Evolutionary conservation across 2,888 invertebrate species (phyloP).

Genomic region (Amphipoea oculea): DNA sequence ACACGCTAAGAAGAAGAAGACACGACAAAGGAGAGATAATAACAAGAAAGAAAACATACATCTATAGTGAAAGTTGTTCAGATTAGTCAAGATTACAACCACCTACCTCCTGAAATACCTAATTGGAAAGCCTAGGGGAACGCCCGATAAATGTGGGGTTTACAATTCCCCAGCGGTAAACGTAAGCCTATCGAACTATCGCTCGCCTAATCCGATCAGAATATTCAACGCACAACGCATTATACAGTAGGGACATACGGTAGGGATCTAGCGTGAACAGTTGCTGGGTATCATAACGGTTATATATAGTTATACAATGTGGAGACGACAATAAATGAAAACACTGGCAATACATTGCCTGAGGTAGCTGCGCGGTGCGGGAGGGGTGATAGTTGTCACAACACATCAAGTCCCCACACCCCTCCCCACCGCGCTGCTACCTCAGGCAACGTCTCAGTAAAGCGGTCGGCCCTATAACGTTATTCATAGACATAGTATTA

Average conservation of each 20-base stretch:
- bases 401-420: too few species aligned
- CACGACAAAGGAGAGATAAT: too few species aligned
- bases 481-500: too few species aligned
- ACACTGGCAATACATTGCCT: background rate
- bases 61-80: background rate
- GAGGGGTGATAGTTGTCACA: too few species aligned
- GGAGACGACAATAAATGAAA: background rate
- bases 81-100: background rate
- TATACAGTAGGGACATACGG: background rate
- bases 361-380: too few species aligned
- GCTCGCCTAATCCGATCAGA: constrained; percentile 12
- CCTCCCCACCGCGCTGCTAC: too few species aligned
- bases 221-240: background rate
- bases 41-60: background rate
- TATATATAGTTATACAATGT: background rate
- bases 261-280: background rate
- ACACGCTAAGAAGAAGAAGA: too few species aligned
- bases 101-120: background rate
- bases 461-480: too few species aligned
- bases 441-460: too few species aligned
- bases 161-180: background rate
- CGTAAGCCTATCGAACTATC: constrained; percentile 6
- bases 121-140: background rate
- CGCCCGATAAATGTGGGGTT: background rate
- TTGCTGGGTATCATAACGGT: background rate